A percentile compares a stretch with the other conserved stretches of the same genome.
phyloP scores from a whole-genome alignment of 2,113 vertebrate species.

The Mastomys natalensis region DNA sequence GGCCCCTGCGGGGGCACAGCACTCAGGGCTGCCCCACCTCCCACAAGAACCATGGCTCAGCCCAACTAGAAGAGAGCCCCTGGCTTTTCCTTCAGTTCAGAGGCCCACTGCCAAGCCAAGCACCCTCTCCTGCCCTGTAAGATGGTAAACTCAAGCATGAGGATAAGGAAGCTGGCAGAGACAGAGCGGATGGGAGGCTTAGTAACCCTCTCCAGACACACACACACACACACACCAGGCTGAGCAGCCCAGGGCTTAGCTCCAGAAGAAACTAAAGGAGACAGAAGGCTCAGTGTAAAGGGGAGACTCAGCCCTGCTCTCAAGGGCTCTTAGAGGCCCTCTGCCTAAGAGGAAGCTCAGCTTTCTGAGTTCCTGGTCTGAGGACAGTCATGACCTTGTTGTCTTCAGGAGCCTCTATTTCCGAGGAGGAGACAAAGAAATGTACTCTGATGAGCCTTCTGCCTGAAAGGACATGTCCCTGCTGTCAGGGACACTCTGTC shows the following conservation, averaged over 20 bases:
- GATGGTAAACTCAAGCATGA: neutral
- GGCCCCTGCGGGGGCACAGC: neutral
- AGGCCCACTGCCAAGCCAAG: neutral
- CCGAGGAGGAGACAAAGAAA: neutral
- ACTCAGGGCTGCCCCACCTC: neutral
- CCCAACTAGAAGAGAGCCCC: neutral
- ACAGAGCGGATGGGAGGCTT: conserved; percentile 13
- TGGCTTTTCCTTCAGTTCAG: neutral
- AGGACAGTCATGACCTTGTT: neutral
- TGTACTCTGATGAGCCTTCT: neutral
- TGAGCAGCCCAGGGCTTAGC: neutral
- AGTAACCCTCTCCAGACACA: neutral
- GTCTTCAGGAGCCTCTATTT: neutral
- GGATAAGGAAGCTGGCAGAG: neutral
- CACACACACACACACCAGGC: neutral
- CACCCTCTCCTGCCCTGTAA: neutral
- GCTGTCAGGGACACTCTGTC: neutral
- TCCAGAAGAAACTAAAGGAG: conserved; percentile 25
- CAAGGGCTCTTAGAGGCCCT: neutral
- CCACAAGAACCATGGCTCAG: conserved; percentile 17
- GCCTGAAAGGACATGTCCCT: neutral
- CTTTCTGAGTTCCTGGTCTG: neutral
- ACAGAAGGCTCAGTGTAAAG: neutral
- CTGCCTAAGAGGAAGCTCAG: neutral
- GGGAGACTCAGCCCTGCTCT: neutral